Percentiles rank a stretch among this genome's conserved stretches.
Evolutionary conservation across 2,888 invertebrate genomes (phyloP).

Genomic region (Phaonia tiefii): DNA sequence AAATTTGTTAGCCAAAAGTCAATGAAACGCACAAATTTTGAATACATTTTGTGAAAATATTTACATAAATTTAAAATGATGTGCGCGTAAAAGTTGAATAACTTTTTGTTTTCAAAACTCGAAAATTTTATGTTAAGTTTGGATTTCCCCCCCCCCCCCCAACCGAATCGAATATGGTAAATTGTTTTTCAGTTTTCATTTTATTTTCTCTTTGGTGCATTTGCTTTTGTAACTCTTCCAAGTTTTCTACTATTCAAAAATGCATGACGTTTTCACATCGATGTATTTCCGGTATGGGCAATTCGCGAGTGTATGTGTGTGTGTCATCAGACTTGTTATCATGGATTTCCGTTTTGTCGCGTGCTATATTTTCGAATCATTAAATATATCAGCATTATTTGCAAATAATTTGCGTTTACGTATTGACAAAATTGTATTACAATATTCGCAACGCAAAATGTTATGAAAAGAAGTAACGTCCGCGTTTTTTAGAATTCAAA

Average conservation of each 20-base stretch:
- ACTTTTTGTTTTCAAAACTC: slow-evolving; percentile 4
- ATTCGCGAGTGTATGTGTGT: neutral
- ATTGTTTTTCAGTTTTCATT: slow-evolving; percentile 8
- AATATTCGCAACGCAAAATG: too few species aligned
- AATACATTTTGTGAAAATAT: too few species aligned
- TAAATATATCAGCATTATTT: too few species aligned
- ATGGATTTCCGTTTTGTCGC: slow-evolving; percentile 38
- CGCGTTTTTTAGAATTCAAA: too few species aligned
- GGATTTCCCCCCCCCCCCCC: too few species aligned
- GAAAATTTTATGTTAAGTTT: neutral
- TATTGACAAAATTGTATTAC: too few species aligned
- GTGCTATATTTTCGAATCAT: slow-evolving; percentile 40
- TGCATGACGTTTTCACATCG: slow-evolving; percentile 3
- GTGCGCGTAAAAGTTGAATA: slow-evolving; percentile 2
- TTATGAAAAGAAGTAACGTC: too few species aligned
- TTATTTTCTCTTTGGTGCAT: neutral
- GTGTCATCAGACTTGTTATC: neutral
- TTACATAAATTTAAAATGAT: too few species aligned
- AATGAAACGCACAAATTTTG: too few species aligned
- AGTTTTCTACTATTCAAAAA: slow-evolving; percentile 8
- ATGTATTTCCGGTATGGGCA: slow-evolving; percentile 13
- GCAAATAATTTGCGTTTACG: too few species aligned
- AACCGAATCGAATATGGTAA: slow-evolving; percentile 16
- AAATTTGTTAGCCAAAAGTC: neutral
- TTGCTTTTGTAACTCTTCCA: slow-evolving; percentile 15